phyloP scores from a whole-genome alignment of 2,113 vertebrate species.

The Collichthys lucidus region DNA sequence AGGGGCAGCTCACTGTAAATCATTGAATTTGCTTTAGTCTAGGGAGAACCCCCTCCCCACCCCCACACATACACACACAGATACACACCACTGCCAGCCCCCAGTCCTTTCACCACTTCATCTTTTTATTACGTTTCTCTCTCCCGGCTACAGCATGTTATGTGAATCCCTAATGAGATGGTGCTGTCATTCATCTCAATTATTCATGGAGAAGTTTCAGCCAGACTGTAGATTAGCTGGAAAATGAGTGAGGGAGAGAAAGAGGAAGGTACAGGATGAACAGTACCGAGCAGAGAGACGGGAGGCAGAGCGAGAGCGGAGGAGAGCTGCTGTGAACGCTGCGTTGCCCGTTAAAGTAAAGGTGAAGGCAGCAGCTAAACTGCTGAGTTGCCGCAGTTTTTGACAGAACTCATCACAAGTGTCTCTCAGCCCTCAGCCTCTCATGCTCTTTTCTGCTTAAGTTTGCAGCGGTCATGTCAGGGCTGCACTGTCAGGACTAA shows the following conservation, averaged over 20 bases:
- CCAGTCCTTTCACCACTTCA: constrained; percentile 30
- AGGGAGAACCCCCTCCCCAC: not conserved
- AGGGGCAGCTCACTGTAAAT: constrained; percentile 48
- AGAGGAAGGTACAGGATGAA: constrained; percentile 14
- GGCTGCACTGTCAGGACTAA: not conserved
- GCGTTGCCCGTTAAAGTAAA: constrained; percentile 28
- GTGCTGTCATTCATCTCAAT: constrained; percentile 77
- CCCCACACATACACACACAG: not conserved
- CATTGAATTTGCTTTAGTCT: constrained; percentile 39
- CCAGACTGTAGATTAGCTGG: constrained; percentile 63
- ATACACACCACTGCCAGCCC: not conserved
- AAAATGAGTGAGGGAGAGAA: not conserved
- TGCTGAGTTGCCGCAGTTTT: constrained; percentile 63
- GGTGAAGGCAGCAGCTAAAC: constrained; percentile 52
- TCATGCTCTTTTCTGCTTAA: constrained; percentile 2
- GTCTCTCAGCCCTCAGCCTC: constrained; percentile 15
- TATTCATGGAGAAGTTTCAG: constrained; percentile 76
- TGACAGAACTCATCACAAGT: constrained; percentile 21
- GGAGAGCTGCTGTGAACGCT: constrained; percentile 31
- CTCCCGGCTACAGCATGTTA: constrained; percentile 45
- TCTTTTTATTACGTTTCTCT: constrained; percentile 60
- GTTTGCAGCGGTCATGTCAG: constrained; percentile 30
- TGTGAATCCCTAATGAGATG: constrained; percentile 72
- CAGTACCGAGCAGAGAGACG: not conserved
- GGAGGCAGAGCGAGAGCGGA: not conserved